Percentiles rank a stretch among this genome's conserved stretches.
These are phyloP conservation scores for Nomada goodeniana DNA, from an alignment of 2,888 invertebrate species.

Conservation along the genomic window DNA sequence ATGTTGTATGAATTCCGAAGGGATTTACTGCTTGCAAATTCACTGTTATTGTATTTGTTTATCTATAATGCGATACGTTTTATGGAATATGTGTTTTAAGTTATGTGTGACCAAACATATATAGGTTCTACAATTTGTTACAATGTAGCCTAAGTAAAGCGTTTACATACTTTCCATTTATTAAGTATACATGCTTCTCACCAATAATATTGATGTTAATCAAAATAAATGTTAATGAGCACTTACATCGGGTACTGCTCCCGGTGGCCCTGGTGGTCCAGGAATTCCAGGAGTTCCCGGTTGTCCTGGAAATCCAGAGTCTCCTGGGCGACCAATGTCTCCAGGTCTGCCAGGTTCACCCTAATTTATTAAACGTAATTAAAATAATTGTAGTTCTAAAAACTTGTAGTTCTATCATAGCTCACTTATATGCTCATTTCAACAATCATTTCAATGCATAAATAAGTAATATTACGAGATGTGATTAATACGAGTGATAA, in stretches of 20 bases:
- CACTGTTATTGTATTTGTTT: too few species aligned
- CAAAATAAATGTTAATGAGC: neutral
- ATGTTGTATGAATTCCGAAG: too few species aligned
- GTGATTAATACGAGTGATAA: neutral
- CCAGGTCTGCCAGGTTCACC: conserved; percentile 89
- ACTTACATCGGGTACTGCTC: conserved; percentile 89
- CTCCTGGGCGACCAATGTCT: conserved; percentile 89
- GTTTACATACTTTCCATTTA: too few species aligned
- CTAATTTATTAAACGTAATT: conserved; percentile 73
- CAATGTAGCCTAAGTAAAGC: too few species aligned
- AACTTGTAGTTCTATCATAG: conserved; percentile 81
- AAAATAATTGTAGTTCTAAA: neutral
- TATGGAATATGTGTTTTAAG: too few species aligned
- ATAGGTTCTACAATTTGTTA: too few species aligned
- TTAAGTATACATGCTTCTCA: neutral
- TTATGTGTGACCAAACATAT: too few species aligned
- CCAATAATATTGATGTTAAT: neutral
- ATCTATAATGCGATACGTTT: too few species aligned
- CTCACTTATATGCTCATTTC: neutral
- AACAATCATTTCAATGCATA: neutral
- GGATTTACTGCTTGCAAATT: too few species aligned
- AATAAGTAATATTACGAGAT: too few species aligned
- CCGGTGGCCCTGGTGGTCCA: conserved; percentile 88
- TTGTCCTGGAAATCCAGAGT: conserved; percentile 90
- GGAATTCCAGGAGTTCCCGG: conserved; percentile 89